Conservation (phyloP, 2,888 invertebrate species). For the Syritta pipiens region DNA sequence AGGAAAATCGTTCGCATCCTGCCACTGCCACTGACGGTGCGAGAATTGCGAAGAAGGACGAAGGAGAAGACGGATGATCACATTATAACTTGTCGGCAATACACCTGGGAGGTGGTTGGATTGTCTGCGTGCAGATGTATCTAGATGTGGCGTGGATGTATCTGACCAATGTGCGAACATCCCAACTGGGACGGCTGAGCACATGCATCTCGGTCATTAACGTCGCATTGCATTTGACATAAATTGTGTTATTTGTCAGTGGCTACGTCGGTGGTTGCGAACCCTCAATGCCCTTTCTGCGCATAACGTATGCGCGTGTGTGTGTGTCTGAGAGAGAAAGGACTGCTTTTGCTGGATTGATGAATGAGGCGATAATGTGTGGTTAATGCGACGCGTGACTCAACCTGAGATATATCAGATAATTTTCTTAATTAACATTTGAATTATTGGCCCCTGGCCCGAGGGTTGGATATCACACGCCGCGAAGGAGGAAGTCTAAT, state of each 20-base stretch:
- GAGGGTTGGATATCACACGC: background rate
- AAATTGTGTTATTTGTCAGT: slow-evolving; percentile 50
- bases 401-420: slow-evolving; percentile 51
- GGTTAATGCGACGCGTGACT: slow-evolving; percentile 65
- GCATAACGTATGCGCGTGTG: background rate
- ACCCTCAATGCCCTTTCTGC: background rate
- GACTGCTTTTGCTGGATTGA: slow-evolving; percentile 32
- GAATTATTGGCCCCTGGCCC: slow-evolving; percentile 44
- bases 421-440: slow-evolving; percentile 68
- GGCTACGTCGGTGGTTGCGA: background rate
- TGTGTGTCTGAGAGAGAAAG: background rate
- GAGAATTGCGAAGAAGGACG: slow-evolving; percentile 22
- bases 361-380: slow-evolving; percentile 68
- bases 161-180: slow-evolving; percentile 6
- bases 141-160: background rate
- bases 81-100: background rate
- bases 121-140: background rate
- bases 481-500: slow-evolving; percentile 12
- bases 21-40: too few relatives aligned
- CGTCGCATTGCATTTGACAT: slow-evolving; percentile 42
- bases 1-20: slow-evolving; percentile 22
- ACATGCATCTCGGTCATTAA: slow-evolving; percentile 34
- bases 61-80: slow-evolving; percentile 7
- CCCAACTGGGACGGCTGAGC: slow-evolving; percentile 20
- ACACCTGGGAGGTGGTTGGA: background rate